These are phyloP conservation scores for Asobara japonica DNA, from an alignment of 1,140 invertebrate genomes.

Conservation along the genomic window DNA sequence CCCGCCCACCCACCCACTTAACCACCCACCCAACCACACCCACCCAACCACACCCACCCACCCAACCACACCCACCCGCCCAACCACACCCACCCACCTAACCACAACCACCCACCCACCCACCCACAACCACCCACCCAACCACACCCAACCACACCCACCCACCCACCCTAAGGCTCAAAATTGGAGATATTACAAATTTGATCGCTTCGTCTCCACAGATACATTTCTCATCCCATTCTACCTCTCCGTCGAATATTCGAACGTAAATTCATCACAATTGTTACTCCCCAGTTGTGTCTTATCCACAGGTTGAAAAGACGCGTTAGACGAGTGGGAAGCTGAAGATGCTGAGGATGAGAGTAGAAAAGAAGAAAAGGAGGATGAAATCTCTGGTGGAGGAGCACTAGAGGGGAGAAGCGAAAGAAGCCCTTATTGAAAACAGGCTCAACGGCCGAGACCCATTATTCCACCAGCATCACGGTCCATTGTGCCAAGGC, in stretches of 20 bases:
- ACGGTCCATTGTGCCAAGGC: constrained; percentile 36
- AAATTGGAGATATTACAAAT: too few relatives aligned
- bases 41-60: too few relatives aligned
- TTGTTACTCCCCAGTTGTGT: neutral
- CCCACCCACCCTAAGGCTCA: too few relatives aligned
- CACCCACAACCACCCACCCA: too few relatives aligned
- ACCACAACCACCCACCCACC: too few relatives aligned
- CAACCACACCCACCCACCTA: too few relatives aligned
- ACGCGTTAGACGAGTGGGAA: neutral
- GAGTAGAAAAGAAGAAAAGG: neutral
- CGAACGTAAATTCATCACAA: constrained; percentile 33
- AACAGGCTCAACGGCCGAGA: constrained; percentile 21
- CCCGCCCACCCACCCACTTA: too few relatives aligned
- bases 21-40: too few relatives aligned
- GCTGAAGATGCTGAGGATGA: neutral
- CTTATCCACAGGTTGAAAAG: constrained; percentile 2
- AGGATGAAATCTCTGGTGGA: constrained; percentile 10
- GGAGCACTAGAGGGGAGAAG: neutral
- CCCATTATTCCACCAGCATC: constrained; percentile 37
- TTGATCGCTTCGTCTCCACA: too few relatives aligned
- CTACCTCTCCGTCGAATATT: constrained; percentile 16
- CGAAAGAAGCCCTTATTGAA: constrained; percentile 34
- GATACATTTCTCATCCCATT: too few relatives aligned
- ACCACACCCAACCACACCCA: too few relatives aligned
- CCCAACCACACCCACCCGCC: too few relatives aligned